Evolutionary conservation across 2,888 invertebrate genomes (phyloP).

Genomic region (Dryocosmus kuriphilus): DNA sequence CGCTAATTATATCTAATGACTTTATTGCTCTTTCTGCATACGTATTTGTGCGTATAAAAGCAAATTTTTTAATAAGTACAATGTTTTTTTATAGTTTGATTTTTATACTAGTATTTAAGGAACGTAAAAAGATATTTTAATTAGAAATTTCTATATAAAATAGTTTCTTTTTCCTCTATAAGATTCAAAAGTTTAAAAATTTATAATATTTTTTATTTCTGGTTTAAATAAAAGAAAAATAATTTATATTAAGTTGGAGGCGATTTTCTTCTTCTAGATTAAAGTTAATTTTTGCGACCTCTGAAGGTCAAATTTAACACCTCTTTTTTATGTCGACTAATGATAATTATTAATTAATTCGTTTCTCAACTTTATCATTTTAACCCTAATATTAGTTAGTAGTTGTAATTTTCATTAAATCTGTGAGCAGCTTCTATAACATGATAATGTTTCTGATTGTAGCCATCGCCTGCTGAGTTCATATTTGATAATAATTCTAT

Average conservation of each 20-base stretch:
- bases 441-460: conserved; percentile 38
- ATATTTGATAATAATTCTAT: conserved; percentile 17
- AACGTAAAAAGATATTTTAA: background rate
- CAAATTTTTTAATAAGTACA: background rate
- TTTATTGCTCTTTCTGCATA: background rate
- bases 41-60: conserved; percentile 22
- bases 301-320: background rate
- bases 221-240: background rate
- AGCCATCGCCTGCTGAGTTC: conserved; percentile 32
- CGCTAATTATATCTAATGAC: background rate
- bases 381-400: conserved; percentile 4
- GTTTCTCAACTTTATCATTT: conserved; percentile 6
- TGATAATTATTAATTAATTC: conserved; percentile 8
- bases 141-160: background rate
- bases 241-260: background rate
- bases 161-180: background rate
- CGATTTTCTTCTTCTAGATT: background rate
- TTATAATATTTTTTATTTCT: background rate
- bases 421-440: conserved; percentile 33
- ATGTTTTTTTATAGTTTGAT: background rate
- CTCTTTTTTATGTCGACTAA: background rate
- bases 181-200: background rate
- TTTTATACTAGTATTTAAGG: background rate
- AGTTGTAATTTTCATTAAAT: conserved; percentile 12
- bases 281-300: conserved; percentile 13